Conservation (phyloP, 1,140 invertebrate species). For the Caerostris darwini region DNA sequence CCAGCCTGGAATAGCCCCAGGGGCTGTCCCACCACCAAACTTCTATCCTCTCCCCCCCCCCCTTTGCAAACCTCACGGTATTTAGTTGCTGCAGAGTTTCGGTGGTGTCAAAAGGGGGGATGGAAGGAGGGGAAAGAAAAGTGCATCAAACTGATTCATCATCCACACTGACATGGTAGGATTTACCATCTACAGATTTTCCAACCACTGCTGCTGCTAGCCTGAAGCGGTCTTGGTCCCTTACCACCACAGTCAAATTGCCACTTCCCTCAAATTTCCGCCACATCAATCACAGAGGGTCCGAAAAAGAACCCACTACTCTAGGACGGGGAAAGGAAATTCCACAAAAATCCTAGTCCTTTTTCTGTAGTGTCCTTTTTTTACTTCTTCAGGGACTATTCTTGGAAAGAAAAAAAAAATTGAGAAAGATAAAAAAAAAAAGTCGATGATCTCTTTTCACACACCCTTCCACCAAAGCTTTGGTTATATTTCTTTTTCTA, state of each 20-base stretch:
- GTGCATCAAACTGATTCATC: constrained; percentile 63
- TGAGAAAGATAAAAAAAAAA: background rate
- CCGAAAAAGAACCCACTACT: background rate
- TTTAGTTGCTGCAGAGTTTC: background rate
- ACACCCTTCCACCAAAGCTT: background rate
- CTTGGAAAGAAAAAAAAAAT: background rate
- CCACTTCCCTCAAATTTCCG: constrained; percentile 72
- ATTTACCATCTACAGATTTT: constrained; percentile 50
- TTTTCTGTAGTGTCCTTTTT: constrained; percentile 28
- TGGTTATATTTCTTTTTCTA: background rate
- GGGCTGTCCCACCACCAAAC: background rate
- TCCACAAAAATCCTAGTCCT: constrained; percentile 45
- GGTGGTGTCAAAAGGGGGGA: background rate
- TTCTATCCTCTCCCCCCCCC: too few species aligned
- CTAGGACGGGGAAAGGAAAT: constrained; percentile 34
- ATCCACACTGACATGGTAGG: constrained; percentile 26
- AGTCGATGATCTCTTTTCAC: constrained; percentile 49
- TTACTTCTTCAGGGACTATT: background rate
- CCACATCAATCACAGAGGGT: constrained; percentile 58
- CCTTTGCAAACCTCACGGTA: background rate
- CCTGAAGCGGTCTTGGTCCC: background rate
- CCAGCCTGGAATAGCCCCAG: background rate
- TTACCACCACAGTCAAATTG: constrained; percentile 57
- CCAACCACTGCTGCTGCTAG: background rate
- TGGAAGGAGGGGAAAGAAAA: background rate